Evolutionary conservation across 2,888 invertebrate genomes (phyloP).

Genomic region (Stenodera caucasica): DNA sequence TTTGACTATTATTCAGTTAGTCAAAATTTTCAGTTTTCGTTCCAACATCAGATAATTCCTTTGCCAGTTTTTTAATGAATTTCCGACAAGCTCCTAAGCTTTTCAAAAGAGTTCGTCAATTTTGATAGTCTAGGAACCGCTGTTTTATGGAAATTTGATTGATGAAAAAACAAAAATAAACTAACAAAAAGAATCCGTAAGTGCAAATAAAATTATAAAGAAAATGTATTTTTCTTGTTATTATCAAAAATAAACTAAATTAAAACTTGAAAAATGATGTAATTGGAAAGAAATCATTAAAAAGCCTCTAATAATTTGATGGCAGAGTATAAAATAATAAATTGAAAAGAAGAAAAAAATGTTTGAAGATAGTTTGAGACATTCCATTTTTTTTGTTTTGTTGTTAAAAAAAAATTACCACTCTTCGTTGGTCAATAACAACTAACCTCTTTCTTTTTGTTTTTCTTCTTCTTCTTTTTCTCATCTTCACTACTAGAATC

Average conservation of each 20-base stretch:
- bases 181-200: background rate
- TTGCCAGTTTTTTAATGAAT: no score
- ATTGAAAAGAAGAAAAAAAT: background rate
- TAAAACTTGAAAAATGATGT: background rate
- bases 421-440: background rate
- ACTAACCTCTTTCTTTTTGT: conserved; percentile 57
- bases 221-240: no score
- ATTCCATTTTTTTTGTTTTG: conserved; percentile 1
- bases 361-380: background rate
- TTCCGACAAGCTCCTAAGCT: no score
- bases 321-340: background rate
- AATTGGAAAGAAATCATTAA: background rate
- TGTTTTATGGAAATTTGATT: no score
- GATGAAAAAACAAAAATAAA: no score
- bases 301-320: conserved; percentile 4
- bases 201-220: background rate
- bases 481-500: conserved; percentile 56
- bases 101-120: no score
- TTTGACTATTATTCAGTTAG: no score
- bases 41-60: no score
- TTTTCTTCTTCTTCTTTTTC: conserved; percentile 56
- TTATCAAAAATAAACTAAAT: no score
- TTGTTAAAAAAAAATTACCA: conserved; percentile 2
- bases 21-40: no score
- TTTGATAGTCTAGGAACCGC: no score